Percentiles rank a stretch among this genome's conserved stretches.
These are phyloP conservation scores for Pyrochroa serraticornis DNA, from an alignment of 2,888 invertebrate genomes.

Conservation along the genomic window DNA sequence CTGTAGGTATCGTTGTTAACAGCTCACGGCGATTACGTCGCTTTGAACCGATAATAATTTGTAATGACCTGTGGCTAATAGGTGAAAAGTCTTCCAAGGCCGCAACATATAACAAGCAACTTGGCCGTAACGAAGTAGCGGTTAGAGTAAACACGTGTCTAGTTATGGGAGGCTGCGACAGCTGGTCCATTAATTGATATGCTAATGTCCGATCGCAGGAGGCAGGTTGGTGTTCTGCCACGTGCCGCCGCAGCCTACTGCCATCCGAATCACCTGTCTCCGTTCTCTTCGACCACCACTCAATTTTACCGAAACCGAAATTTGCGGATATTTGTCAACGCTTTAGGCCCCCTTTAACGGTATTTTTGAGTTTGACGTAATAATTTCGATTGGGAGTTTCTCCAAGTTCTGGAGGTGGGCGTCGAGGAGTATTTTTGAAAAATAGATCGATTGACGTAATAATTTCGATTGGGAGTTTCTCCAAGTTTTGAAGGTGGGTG, in stretches of 20 bases:
- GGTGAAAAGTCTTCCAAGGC: constrained; percentile 21
- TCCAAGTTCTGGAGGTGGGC: too few species aligned
- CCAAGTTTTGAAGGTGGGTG: too few species aligned
- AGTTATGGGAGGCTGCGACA: constrained; percentile 58
- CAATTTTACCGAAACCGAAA: background rate
- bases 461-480: too few species aligned
- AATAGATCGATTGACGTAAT: too few species aligned
- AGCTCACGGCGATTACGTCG: background rate
- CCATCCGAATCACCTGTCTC: constrained; percentile 29
- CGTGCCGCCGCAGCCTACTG: constrained; percentile 36
- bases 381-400: too few species aligned
- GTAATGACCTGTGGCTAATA: constrained; percentile 23
- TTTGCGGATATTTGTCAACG: too few species aligned
- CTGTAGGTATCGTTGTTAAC: too few species aligned
- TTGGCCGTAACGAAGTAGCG: constrained; percentile 16
- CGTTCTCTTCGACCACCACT: constrained; percentile 3
- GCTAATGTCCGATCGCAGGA: constrained; percentile 47
- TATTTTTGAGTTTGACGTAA: too few species aligned
- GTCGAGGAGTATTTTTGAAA: too few species aligned
- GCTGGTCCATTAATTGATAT: constrained; percentile 55
- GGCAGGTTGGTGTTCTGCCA: constrained; percentile 38
- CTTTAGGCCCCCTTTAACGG: background rate
- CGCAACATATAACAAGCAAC: constrained; percentile 10
- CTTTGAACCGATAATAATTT: constrained; percentile 17
- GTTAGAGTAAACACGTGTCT: constrained; percentile 51